These are phyloP conservation scores for Heteromyza rotundicornis DNA, from an alignment of 2,888 invertebrate species.

Conservation along the genomic window DNA sequence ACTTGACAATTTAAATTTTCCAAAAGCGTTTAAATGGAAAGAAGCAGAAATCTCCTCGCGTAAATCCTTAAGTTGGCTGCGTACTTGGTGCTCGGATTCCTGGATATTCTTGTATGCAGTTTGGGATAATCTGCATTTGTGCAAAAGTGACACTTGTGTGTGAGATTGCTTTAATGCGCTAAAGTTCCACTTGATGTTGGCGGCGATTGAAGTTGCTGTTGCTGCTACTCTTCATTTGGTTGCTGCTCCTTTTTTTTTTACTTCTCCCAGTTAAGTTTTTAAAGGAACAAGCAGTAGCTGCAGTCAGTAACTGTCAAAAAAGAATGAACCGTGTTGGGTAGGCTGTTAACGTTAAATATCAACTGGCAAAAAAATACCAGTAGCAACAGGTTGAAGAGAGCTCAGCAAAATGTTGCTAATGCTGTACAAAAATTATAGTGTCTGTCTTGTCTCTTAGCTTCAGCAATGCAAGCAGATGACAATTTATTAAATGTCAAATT, in stretches of 20 bases:
- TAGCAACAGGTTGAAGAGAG: conserved; percentile 3
- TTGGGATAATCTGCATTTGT: conserved; percentile 22
- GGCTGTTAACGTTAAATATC: neutral
- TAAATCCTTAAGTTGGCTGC: neutral
- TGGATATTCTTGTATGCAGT: neutral
- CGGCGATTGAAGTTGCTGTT: conserved; percentile 3
- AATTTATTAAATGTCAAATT: conserved; percentile 53
- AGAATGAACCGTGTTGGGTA: neutral
- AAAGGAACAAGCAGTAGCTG: neutral
- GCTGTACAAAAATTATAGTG: neutral
- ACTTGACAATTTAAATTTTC: conserved; percentile 53
- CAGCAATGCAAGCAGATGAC: conserved; percentile 17
- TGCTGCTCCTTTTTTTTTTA: neutral
- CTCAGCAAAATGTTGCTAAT: neutral
- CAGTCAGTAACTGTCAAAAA: neutral
- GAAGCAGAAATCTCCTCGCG: neutral
- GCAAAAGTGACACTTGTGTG: conserved; percentile 53
- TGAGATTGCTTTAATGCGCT: conserved; percentile 53
- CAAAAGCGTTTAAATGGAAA: conserved; percentile 14
- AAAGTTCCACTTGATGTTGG: conserved; percentile 46
- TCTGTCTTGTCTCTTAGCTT: conserved; percentile 4
- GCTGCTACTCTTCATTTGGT: neutral
- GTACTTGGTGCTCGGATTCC: neutral
- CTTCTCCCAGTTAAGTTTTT: neutral
- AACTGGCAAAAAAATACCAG: neutral